Conservation (phyloP, 2,113 vertebrate genomes). For the Carassius auratus region DNA sequence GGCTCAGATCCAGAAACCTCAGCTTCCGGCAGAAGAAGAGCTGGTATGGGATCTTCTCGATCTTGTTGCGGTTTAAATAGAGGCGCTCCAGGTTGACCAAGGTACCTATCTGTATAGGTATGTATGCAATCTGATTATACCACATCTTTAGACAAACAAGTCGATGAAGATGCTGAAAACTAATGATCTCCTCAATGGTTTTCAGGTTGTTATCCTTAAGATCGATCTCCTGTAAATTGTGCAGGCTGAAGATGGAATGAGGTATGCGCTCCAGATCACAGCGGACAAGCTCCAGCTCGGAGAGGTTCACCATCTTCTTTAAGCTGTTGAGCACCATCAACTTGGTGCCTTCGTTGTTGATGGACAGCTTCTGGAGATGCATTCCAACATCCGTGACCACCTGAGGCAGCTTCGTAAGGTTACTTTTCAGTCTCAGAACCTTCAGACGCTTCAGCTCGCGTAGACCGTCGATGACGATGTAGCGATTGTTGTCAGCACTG, state of each 20-base stretch:
- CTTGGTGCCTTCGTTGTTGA: slow-evolving; percentile 87
- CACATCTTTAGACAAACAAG: slow-evolving; percentile 98
- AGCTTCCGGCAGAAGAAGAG: slow-evolving; percentile 96
- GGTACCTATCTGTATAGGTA: slow-evolving; percentile 97
- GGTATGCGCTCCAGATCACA: slow-evolving; percentile 97
- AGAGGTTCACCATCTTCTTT: slow-evolving; percentile 98
- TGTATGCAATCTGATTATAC: slow-evolving; percentile 99
- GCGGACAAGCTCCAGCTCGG: slow-evolving; percentile 93
- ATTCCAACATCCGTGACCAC: slow-evolving; percentile 96
- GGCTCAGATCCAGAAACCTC: slow-evolving; percentile 94
- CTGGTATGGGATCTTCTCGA: slow-evolving; percentile 95
- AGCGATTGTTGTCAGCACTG: slow-evolving; percentile 96
- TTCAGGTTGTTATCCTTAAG: slow-evolving; percentile 99
- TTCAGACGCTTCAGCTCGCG: slow-evolving; percentile 95
- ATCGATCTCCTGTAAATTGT: slow-evolving; percentile 98
- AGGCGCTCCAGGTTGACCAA: slow-evolving; percentile 93
- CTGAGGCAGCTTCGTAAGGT: slow-evolving; percentile 96
- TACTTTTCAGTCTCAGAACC: slow-evolving; percentile 95
- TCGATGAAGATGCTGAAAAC: slow-evolving; percentile 96
- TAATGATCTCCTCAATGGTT: slow-evolving; percentile 99
- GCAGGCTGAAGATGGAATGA: slow-evolving; percentile 97
- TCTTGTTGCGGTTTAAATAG: slow-evolving; percentile 98
- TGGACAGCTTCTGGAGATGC: slow-evolving; percentile 97
- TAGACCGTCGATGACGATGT: slow-evolving; percentile 95
- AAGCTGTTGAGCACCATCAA: slow-evolving; percentile 96